Evolutionary conservation across 2,113 vertebrate genomes (phyloP), one percentile per base, ranked within the genome.

Genomic region (Martes martes): DNA sequence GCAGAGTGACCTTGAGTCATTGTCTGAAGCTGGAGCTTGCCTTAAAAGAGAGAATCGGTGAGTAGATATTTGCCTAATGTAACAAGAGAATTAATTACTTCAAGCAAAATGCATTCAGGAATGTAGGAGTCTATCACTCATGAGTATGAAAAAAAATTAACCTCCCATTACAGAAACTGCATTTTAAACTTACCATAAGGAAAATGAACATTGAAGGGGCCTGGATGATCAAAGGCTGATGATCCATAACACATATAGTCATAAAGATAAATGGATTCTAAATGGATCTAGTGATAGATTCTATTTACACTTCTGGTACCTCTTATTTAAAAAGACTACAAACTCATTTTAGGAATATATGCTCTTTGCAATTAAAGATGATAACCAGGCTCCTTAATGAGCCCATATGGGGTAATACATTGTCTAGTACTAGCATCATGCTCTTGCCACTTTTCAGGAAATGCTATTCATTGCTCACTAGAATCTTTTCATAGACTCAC

Each of bases 301-400:
- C 84, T 96, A 87, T 95, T 97, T 93, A 92, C 24, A 59, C 33
- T 50, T 92, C 79, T 83, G 28, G 47, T 79, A 89, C 90, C 97
- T 76, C 21, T 67, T 89, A 94, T 86, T 74, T 92, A 82, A 96
- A 65, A 83, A 94, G 89, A 88, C 78, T 80, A 45, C 14, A 82
- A 82, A 84, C 61, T 96, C 50, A 23, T 85, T 81, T 83, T 33
- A 97, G 59, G 82, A 83, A 86, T 94, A 42, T 18, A 82, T 79
- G 28, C 79, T 94, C 50, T 85, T 47, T 94, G 7, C 91, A 79
- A 94, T 83, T 94, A 28, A 74, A 95, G 92, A 95, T 90, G 80
- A 89, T 95, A 91, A 98, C 11, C 1, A 88, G 73, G 16, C 5
- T 15, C 76, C 8, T 96, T 98, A 95, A 98, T 97, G 92, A 97